Percentiles rank a stretch among this genome's conserved stretches.
Conservation (phyloP, 1,140 invertebrate species). For the Platyura marginata region DNA sequence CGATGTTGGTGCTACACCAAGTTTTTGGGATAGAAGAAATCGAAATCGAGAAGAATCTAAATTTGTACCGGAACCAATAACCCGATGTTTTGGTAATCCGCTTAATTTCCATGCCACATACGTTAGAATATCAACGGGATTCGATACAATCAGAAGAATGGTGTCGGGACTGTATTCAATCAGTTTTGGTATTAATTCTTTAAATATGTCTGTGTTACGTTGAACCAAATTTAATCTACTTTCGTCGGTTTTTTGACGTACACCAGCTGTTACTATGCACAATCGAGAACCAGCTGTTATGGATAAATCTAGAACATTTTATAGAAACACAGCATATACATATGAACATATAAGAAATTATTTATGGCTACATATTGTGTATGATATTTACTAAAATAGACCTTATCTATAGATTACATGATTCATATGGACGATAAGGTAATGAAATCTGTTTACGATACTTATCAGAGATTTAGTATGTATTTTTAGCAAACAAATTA, state of each 20-base stretch:
- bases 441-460: too few relatives aligned
- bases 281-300: slow-evolving; percentile 60
- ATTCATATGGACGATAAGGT: too few relatives aligned
- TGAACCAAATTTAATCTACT: slow-evolving; percentile 65
- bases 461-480: too few relatives aligned
- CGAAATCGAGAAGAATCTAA: slow-evolving; percentile 77
- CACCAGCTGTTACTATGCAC: slow-evolving; percentile 77
- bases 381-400: too few relatives aligned
- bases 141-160: slow-evolving; percentile 74
- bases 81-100: slow-evolving; percentile 64
- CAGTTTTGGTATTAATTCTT: slow-evolving; percentile 61
- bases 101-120: slow-evolving; percentile 88
- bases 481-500: too few relatives aligned
- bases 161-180: slow-evolving; percentile 74
- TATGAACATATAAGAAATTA: background rate
- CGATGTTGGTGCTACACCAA: slow-evolving; percentile 61
- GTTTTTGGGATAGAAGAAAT: slow-evolving; percentile 66
- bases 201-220: slow-evolving; percentile 77
- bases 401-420: too few relatives aligned
- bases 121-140: slow-evolving; percentile 79
- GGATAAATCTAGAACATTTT: slow-evolving; percentile 41
- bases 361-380: background rate
- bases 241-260: slow-evolving; percentile 73
- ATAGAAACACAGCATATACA: background rate
- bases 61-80: slow-evolving; percentile 83